phyloP scores from a whole-genome alignment of 2,113 vertebrate genomes.

The Phainopepla nitens region DNA sequence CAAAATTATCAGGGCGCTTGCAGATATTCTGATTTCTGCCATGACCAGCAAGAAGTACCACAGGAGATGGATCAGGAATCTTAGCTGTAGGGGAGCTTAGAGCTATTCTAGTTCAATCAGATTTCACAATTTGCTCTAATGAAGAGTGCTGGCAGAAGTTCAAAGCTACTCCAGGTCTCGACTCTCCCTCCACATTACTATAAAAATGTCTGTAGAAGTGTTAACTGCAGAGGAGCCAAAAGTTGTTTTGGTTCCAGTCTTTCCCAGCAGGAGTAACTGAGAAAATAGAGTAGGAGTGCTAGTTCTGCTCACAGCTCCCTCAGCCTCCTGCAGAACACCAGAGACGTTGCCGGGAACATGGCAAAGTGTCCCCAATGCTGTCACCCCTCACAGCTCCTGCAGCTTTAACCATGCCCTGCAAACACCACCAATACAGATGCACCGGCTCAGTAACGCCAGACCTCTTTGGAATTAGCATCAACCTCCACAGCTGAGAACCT shows the following conservation, averaged over 20 bases:
- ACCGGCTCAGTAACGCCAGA: neutral
- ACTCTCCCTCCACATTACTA: slow-evolving; percentile 44
- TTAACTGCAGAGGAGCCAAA: slow-evolving; percentile 57
- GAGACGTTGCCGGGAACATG: neutral
- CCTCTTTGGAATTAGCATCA: slow-evolving; percentile 54
- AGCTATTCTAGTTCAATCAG: slow-evolving; percentile 53
- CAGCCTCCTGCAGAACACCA: slow-evolving; percentile 1
- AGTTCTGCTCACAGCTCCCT: slow-evolving; percentile 18
- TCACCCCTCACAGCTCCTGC: neutral
- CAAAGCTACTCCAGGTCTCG: slow-evolving; percentile 44
- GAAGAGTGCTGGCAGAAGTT: slow-evolving; percentile 44
- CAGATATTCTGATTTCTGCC: neutral
- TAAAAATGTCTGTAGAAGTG: slow-evolving; percentile 48
- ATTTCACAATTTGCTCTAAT: slow-evolving; percentile 56
- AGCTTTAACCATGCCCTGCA: neutral
- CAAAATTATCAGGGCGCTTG: neutral
- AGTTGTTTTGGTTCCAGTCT: slow-evolving; percentile 49
- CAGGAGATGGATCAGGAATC: neutral
- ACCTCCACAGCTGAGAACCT: slow-evolving; percentile 55
- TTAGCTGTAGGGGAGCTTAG: slow-evolving; percentile 46
- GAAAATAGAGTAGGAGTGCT: slow-evolving; percentile 37
- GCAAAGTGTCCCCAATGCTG: neutral
- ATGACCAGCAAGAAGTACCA: neutral
- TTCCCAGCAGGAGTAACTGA: slow-evolving; percentile 48
- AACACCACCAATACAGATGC: neutral